Conservation (phyloP, 2,888 invertebrate species). For the Mesochorus sp. region DNA sequence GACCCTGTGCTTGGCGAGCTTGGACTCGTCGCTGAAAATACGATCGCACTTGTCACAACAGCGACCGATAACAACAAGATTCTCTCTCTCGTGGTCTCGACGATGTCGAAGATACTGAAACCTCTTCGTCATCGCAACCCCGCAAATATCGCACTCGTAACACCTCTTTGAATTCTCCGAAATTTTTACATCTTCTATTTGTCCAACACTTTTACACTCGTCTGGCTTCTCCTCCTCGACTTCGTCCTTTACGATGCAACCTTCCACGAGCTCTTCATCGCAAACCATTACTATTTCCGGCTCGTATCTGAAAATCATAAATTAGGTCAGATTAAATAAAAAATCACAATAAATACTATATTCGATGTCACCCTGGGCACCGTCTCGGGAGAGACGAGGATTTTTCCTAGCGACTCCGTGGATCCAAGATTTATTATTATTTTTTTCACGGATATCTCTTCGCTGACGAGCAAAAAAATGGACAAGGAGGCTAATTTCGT, state of each 20-base stretch:
- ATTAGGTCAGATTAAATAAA: slow-evolving; percentile 58
- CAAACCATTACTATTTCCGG: slow-evolving; percentile 23
- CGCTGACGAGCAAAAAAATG: too few species aligned
- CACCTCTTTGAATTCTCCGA: slow-evolving; percentile 39
- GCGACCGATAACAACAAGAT: too few species aligned
- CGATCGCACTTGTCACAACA: slow-evolving; percentile 82
- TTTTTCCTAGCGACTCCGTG: neutral
- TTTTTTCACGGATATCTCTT: too few species aligned
- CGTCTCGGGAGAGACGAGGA: slow-evolving; percentile 43
- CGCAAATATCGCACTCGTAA: slow-evolving; percentile 71
- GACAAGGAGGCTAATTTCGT: too few species aligned
- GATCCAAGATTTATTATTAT: neutral
- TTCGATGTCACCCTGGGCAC: slow-evolving; percentile 1
- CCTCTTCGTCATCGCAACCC: slow-evolving; percentile 67
- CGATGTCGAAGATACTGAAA: slow-evolving; percentile 67
- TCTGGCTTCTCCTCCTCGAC: slow-evolving; percentile 48
- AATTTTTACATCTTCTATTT: neutral
- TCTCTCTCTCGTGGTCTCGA: slow-evolving; percentile 66
- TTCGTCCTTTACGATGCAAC: slow-evolving; percentile 28
- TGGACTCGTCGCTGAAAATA: slow-evolving; percentile 83
- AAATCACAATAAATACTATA: neutral
- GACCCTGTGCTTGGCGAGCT: slow-evolving; percentile 82
- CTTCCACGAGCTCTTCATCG: slow-evolving; percentile 44
- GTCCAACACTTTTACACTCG: neutral
- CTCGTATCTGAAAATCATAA: slow-evolving; percentile 66